Conservation (phyloP, 2,888 invertebrate genomes). For the Coelinius sp. region DNA sequence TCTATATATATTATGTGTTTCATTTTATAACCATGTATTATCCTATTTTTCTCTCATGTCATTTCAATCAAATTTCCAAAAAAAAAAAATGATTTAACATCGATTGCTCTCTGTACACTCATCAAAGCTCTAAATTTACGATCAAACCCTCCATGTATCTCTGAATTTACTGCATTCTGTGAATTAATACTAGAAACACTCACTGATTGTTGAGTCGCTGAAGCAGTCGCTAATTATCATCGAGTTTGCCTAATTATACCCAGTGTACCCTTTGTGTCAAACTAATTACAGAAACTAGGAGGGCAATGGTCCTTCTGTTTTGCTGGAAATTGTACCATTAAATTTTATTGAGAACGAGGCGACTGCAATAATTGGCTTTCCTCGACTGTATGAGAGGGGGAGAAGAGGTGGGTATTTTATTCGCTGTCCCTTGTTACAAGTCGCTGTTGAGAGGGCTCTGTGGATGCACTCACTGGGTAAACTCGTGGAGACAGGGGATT, state of each 20-base stretch:
- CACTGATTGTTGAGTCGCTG: slow-evolving; percentile 22
- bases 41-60: too few species aligned
- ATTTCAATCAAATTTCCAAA: too few species aligned
- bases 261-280: slow-evolving; percentile 15
- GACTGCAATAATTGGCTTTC: slow-evolving; percentile 19
- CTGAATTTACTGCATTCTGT: not conserved
- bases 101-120: not conserved
- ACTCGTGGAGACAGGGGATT: not conserved
- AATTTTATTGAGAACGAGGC: slow-evolving; percentile 21
- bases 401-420: not conserved
- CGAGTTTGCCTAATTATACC: slow-evolving; percentile 19
- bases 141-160: not conserved
- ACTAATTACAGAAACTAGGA: slow-evolving; percentile 18
- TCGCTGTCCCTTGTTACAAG: not conserved
- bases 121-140: not conserved
- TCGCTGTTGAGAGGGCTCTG: not conserved
- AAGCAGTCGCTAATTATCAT: slow-evolving; percentile 17
- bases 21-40: too few species aligned
- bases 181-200: slow-evolving; percentile 7
- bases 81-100: not conserved
- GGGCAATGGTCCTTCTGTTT: slow-evolving; percentile 3
- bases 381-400: not conserved
- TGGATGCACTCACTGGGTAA: not conserved
- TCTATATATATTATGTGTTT: too few species aligned
- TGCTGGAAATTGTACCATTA: slow-evolving; percentile 13